Conservation (phyloP, 2,113 vertebrate genomes). For the Gnathonemus longibarbis region DNA sequence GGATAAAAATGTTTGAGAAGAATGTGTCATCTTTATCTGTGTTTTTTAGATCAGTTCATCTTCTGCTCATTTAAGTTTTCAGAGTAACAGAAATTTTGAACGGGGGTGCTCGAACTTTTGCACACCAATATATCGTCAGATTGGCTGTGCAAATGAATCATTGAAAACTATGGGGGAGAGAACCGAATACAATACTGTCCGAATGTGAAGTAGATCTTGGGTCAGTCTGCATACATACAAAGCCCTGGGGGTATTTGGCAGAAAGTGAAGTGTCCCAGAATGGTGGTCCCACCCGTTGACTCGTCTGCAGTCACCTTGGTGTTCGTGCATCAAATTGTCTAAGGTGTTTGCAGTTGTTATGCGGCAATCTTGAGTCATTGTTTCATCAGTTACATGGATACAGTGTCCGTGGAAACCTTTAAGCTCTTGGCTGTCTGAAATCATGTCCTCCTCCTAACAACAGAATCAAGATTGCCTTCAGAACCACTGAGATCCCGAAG, state of each 20-base stretch:
- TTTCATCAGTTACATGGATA: neutral
- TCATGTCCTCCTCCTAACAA: neutral
- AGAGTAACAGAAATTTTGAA: neutral
- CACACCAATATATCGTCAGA: neutral
- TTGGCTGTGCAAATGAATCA: neutral
- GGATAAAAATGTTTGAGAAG: too few species aligned
- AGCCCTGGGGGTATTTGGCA: neutral
- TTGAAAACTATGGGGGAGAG: neutral
- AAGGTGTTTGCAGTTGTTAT: neutral
- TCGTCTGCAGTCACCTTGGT: neutral
- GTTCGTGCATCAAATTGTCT: neutral
- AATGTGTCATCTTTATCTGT: too few species aligned
- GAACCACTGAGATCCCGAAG: neutral
- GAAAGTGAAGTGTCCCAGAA: neutral
- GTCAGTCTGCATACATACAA: neutral
- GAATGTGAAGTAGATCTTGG: neutral
- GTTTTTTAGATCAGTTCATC: neutral
- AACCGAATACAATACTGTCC: neutral
- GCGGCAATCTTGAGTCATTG: neutral
- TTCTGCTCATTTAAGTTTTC: neutral
- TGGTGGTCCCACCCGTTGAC: neutral
- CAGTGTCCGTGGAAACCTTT: neutral
- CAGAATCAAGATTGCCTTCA: neutral
- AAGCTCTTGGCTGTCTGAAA: neutral
- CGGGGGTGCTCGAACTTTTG: too few species aligned